Conservation (phyloP, 2,113 vertebrate genomes). For the Cercopithecus mona region DNA sequence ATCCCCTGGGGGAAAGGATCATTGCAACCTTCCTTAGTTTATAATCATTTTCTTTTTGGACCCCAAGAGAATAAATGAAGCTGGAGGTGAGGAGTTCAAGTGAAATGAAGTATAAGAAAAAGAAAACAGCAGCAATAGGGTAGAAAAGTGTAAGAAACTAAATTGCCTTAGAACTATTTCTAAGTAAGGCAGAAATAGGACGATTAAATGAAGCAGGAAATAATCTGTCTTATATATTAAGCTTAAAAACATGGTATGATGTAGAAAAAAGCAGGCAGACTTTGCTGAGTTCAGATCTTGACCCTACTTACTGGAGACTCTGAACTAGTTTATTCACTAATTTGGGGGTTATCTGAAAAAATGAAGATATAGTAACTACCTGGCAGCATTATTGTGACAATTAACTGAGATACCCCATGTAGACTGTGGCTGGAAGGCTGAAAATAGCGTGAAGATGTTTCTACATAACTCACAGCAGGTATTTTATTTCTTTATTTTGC, state of each 20-base stretch:
- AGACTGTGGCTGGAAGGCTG: neutral
- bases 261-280: neutral
- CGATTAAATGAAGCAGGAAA: neutral
- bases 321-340: neutral
- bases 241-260: neutral
- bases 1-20: neutral
- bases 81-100: neutral
- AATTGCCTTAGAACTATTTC: neutral
- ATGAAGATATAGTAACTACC: neutral
- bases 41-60: neutral
- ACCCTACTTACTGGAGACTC: neutral
- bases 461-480: neutral
- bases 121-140: neutral
- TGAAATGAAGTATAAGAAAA: slow-evolving; percentile 51
- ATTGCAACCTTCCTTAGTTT: neutral
- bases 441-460: neutral
- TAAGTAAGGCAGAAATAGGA: neutral
- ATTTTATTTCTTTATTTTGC: neutral
- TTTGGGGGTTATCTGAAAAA: neutral
- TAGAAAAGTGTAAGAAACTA: slow-evolving; percentile 4
- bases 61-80: neutral
- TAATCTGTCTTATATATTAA: neutral
- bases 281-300: neutral
- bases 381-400: neutral
- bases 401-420: neutral